These are phyloP conservation scores for Nematolebias whitei DNA, from an alignment of 2,113 vertebrate species.

Conservation along the genomic window DNA sequence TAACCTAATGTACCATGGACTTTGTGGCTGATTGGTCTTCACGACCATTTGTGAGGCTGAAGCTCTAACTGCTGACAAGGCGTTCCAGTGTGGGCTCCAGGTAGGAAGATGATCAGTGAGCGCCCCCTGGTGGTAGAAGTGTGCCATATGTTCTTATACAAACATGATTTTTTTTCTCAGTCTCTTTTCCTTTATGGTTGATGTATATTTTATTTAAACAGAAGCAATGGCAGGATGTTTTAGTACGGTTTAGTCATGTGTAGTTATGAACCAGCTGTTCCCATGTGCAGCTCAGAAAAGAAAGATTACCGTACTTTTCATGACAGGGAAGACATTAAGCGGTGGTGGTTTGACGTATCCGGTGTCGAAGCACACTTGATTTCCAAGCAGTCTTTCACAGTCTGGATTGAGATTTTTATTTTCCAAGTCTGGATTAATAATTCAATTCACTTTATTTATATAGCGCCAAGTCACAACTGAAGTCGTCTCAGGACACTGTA, in stretches of 20 bases:
- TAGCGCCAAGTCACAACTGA: too few relatives aligned
- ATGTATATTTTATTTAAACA: neutral
- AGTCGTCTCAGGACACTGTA: too few relatives aligned
- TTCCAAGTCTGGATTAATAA: too few relatives aligned
- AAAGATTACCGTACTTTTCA: neutral
- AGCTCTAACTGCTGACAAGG: conserved; percentile 30
- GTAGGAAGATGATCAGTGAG: conserved; percentile 24
- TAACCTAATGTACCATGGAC: conserved; percentile 16
- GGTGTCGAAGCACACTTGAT: too few relatives aligned
- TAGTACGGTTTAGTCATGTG: neutral
- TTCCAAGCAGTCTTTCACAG: too few relatives aligned
- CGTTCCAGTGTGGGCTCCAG: neutral
- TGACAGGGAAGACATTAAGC: neutral
- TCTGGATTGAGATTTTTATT: too few relatives aligned
- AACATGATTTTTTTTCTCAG: neutral
- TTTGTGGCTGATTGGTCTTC: conserved; percentile 9
- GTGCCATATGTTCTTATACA: neutral
- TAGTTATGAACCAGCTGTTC: neutral
- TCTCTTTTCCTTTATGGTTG: neutral
- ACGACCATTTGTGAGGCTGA: conserved; percentile 28
- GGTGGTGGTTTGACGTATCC: neutral
- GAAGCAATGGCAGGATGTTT: neutral
- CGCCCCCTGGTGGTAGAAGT: conserved; percentile 67
- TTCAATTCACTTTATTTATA: too few relatives aligned
- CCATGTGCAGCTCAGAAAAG: neutral